Evolutionary conservation across 1,140 invertebrate species (phyloP), one percentile per base, ranked within the genome.

Genomic region (Bombus superbus): DNA sequence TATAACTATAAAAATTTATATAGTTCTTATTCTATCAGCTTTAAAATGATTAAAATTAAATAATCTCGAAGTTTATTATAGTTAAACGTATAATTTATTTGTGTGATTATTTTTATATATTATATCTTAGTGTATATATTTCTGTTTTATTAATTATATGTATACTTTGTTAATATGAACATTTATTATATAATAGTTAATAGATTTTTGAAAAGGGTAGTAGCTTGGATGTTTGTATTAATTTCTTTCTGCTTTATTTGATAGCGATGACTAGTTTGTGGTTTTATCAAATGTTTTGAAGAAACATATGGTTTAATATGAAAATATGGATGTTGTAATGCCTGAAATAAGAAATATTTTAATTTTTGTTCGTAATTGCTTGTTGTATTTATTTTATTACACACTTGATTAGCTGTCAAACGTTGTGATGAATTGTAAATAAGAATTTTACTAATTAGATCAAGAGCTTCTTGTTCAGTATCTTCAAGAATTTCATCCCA

Each of bases 401-500:
- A 92, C 95, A 99, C 98, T 95, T 98, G 95, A 91, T 96, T 96
- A n/a, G 98, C 98, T 42, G 96, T 96, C 13, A 98, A 96, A 86
- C 99, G 96, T 92, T 97, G 97, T 42, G 96, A 96, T 18, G 98
- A 97, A 94, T 98, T 97, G 91, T 99, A 99, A 3, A 98, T 94
- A 28, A 99, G 95, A 90, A 99, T 97, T 84, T 96, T 96, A 89
- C 97, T 97, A 18, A 98, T 96, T 3, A 99, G 96, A 94, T 98
- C 96, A 0, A 98, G 92, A 69, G 97, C 97, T 72, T 97, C 96
- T 9, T 96, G 92, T 76, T 97, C 96, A 6, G 97, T 96, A 92
- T 98, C 96, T 74, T 98, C 96, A 93, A 98, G 92, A 86, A 98
- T 95, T 91, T 96, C 87, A 90, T 96, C 96, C 97, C 98, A 96